Evolutionary conservation across 2,888 invertebrate genomes (phyloP), one percentile per base, ranked within the genome.

Genomic region (Drosophila buzzatii): DNA sequence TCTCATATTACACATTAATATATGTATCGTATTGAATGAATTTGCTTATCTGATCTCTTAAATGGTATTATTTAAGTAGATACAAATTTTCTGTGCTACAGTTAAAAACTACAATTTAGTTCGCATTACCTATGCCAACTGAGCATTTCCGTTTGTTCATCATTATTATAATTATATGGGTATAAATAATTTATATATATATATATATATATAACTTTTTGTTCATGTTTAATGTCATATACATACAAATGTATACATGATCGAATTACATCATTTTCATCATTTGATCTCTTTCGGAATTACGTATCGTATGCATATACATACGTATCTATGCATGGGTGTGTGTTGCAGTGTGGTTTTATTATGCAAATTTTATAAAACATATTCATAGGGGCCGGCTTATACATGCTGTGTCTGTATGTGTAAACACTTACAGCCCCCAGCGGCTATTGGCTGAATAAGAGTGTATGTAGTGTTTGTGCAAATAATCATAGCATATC

Each of bases 51-150:
- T 70, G 83, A 79, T 55, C 67, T 37, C 79, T 85, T 81, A 85
- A 76, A 41, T 47, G 55, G 67, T 82, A 84, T 66, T 35, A 18
- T 51, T 51, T 51, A 85, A 69, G 68, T 78, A 72, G 58, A 72
- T 82, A 80, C 72, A 81, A 78, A 84, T 82, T 86, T 84, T 72
- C 65, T 84, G 87, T 70, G 69, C 85, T 87, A 82, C 76, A 59
- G 53, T 76, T 82, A 85, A 82, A 79, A 87, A 73, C 82, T 82
- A 82, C 70, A 69, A 56, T 76, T 73, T 79, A 76, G 68, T 85
- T 58, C 49, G 14, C 16, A 23, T 69, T 61, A 58, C 33, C 63
- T 31, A 53, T 20, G 44, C 45, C 65, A 59, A 39, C 47, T n/a
- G 49, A 9, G n/a, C 18, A 18, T 35, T 35, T 35, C 10, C 31